Conservation (phyloP, 37 sponge, comb jelly and placozoan species). For the Lycopodina hypogea region DNA sequence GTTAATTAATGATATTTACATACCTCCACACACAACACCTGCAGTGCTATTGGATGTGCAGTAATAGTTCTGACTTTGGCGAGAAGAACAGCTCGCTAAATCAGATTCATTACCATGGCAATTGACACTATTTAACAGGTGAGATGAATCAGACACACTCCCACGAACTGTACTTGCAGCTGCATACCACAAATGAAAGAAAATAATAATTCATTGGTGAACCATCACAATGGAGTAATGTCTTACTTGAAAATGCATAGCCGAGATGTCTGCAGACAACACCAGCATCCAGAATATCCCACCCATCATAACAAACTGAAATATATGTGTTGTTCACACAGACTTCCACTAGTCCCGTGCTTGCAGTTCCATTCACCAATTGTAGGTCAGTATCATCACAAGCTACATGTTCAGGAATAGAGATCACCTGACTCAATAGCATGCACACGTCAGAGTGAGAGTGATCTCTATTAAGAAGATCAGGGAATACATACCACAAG, state of each 20-base stretch:
- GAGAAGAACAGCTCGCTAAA: no score
- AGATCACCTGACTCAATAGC: not conserved
- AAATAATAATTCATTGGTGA: not conserved
- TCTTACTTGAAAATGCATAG: no score
- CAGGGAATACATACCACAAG: conserved; percentile 2
- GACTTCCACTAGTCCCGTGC: not conserved
- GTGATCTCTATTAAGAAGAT: not conserved
- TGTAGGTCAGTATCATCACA: not conserved
- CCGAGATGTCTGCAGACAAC: not conserved
- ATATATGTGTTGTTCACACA: not conserved
- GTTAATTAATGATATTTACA: no score
- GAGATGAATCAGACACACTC: not conserved
- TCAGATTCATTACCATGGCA: no score
- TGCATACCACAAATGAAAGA: no score
- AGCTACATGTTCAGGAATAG: not conserved
- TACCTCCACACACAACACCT: no score
- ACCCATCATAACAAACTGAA: not conserved
- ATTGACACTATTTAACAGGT: no score
- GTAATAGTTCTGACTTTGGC: no score
- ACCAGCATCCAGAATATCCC: not conserved
- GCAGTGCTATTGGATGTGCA: no score
- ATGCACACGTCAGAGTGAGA: not conserved
- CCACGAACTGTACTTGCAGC: no score
- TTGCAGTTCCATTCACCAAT: not conserved
- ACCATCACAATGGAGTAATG: not conserved